A percentile compares a stretch with the other conserved stretches of the same genome.
Conservation (phyloP, 1,140 invertebrate species). For the Melanaphis sacchari region DNA sequence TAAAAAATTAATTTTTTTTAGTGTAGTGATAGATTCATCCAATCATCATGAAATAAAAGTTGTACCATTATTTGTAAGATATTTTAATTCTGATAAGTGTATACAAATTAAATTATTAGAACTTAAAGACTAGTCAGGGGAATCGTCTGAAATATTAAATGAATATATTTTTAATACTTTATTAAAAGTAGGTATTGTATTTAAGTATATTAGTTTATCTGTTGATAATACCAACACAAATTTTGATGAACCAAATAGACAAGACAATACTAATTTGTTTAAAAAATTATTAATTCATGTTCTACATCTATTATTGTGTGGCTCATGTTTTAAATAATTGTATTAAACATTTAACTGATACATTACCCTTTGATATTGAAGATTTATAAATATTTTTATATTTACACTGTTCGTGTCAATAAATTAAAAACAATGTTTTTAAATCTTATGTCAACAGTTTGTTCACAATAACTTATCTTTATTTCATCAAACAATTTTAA, state of each 20-base stretch:
- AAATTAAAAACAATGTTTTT: conserved; percentile 61
- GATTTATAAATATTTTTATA: conserved; percentile 62
- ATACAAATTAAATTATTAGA: conserved; percentile 61
- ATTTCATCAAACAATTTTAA: conserved; percentile 34
- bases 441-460: conserved; percentile 18
- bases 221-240: conserved; percentile 62
- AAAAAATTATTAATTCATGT: background rate
- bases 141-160: conserved; percentile 46
- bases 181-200: conserved; percentile 32
- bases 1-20: conserved; percentile 58
- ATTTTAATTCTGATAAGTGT: conserved; percentile 59
- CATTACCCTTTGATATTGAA: conserved; percentile 62
- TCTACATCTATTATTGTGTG: conserved; percentile 58
- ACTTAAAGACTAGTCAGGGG: conserved; percentile 58
- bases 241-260: conserved; percentile 60
- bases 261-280: background rate
- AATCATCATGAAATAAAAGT: conserved; percentile 61
- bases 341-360: conserved; percentile 59
- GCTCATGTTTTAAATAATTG: conserved; percentile 61
- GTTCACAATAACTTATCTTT: background rate
- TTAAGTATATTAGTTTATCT: conserved; percentile 61
- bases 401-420: conserved; percentile 61
- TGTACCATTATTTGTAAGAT: conserved; percentile 60
- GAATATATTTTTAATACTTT: conserved; percentile 55
- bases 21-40: conserved; percentile 60